These are phyloP conservation scores for Atherinomorus stipes DNA, from an alignment of 2,113 vertebrate species.

Conservation along the genomic window DNA sequence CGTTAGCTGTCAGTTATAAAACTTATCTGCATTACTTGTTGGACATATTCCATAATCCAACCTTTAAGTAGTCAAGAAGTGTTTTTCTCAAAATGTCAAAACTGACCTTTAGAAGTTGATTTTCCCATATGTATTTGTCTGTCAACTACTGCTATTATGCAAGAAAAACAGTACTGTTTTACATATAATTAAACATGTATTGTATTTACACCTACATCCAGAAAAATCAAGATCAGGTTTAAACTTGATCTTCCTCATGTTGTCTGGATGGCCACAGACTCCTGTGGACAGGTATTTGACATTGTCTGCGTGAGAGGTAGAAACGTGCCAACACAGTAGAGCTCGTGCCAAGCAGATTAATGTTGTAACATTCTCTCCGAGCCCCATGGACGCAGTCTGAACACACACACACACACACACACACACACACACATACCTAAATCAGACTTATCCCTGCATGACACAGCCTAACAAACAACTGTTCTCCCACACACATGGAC, in stretches of 20 bases:
- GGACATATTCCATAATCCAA: too few relatives aligned
- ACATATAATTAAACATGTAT: background rate
- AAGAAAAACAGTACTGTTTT: background rate
- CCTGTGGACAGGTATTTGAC: conserved; percentile 78
- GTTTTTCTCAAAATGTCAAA: background rate
- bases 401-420: conserved; percentile 12
- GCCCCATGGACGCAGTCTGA: conserved; percentile 7
- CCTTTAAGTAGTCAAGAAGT: background rate
- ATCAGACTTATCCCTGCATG: conserved; percentile 18
- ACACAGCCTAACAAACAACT: conserved; percentile 27
- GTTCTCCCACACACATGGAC: conserved; percentile 3
- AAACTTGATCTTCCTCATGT: conserved; percentile 24
- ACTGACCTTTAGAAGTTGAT: background rate
- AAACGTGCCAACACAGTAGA: conserved; percentile 74
- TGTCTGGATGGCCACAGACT: conserved; percentile 42
- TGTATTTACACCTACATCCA: background rate
- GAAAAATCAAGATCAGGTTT: background rate
- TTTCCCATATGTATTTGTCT: background rate
- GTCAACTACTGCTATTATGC: background rate
- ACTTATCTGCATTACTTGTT: too few relatives aligned
- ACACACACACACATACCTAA: conserved; percentile 18
- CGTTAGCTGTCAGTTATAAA: too few relatives aligned
- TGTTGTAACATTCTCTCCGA: conserved; percentile 60
- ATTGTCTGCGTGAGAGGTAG: conserved; percentile 73
- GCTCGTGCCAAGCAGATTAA: conserved; percentile 79